Base-by-base conservation (phyloP, 2,888 invertebrate species). In the Tethea ocularis region DNA sequence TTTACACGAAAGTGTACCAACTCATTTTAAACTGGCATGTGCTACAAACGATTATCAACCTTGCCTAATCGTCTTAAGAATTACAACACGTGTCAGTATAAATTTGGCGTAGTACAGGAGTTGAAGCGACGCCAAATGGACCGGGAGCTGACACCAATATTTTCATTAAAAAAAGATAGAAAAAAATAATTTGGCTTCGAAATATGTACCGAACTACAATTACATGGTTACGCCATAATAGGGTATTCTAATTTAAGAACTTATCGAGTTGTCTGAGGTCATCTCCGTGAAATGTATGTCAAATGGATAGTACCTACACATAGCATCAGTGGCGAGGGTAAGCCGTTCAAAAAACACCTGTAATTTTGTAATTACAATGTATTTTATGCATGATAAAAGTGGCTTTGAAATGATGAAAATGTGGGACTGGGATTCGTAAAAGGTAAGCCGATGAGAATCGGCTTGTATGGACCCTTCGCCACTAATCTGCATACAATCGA, bases 51-150 rank as follows among this genome's bases (percentile, higher is more conserved):
- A 54, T 15, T 54, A 33, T 54, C 20, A 22, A 22, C 54, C 26
- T 36, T 54, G 26, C 24, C 13, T 33, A 33, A 11, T 22, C 11
- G 33, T 15, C 36, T 22, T 33, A 33, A 36, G 33, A 33, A 22
- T 54, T 11, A 54, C 29, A n/a, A 20, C 33, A 54, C 29, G 54
- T 54, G 33, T 17, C 20, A 33, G 5, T 33, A 36, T 33, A 33
- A 33, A 54, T 33, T 53, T n/a, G 53, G 29, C 33, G 33, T 36
- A 24, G 54, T 54, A 33, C 33, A 54, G 22, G 54, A 54, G 22
- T 54, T 54, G 54, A 54, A 36, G 13, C 54, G 20, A 33, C 4
- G 54, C 54, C 54, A 54, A 54, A 54, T 54, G 54, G 54, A 33
- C 33, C 54, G 54, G 33, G 54, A 36, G 20, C 29, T 54, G 54